Conservation (phyloP, 2,113 vertebrate species). For the Antennarius striatus region DNA sequence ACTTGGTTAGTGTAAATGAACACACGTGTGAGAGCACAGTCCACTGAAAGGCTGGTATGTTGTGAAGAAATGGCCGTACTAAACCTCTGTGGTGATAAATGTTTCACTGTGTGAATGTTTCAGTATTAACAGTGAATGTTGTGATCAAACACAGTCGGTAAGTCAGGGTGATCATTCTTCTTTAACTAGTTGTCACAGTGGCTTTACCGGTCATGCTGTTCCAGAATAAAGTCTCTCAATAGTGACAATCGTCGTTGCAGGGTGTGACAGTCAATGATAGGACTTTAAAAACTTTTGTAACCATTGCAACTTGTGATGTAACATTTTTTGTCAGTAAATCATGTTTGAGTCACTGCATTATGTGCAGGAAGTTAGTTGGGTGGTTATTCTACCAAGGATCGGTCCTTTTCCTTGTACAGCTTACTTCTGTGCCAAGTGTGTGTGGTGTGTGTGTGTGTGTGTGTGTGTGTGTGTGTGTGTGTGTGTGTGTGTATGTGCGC, state of each 20-base stretch:
- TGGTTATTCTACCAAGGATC: slow-evolving; percentile 28
- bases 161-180: slow-evolving; percentile 9
- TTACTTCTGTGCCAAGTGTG: slow-evolving; percentile 52
- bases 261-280: background rate
- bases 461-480: slow-evolving; percentile 14
- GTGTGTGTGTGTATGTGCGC: slow-evolving; percentile 15
- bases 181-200: background rate
- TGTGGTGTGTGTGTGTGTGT: slow-evolving; percentile 18
- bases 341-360: slow-evolving; percentile 1
- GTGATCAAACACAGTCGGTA: background rate
- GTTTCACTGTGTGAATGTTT: slow-evolving; percentile 11
- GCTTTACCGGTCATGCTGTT: background rate
- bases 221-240: background rate
- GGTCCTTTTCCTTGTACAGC: slow-evolving; percentile 28
- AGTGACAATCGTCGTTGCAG: background rate
- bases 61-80: background rate
- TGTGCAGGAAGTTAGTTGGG: slow-evolving; percentile 33
- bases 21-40: slow-evolving; percentile 27
- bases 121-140: background rate
- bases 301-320: background rate
- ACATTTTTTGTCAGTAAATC: slow-evolving; percentile 5
- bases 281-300: background rate
- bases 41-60: slow-evolving; percentile 31
- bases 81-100: too few relatives aligned
- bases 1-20: slow-evolving; percentile 38